Percentiles rank a stretch among this genome's conserved stretches.
Evolutionary conservation across 23 tunicate species (phyloP).

Genomic region (Aplidium turbinatum): DNA sequence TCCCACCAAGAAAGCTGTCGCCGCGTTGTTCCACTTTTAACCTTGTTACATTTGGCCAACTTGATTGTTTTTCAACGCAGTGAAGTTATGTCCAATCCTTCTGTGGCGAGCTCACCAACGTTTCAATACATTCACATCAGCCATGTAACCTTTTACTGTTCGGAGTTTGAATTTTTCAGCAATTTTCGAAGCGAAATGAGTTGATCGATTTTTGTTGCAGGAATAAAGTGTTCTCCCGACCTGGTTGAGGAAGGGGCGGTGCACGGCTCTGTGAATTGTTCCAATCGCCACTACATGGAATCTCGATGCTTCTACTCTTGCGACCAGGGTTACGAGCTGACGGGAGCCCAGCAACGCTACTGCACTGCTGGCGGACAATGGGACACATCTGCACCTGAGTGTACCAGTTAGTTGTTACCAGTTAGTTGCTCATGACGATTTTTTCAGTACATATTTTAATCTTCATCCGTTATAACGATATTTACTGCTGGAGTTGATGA

Average conservation of each 20-base stretch:
- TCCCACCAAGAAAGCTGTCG: too few species aligned
- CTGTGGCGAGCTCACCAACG: too few species aligned
- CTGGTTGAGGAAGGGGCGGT: not conserved
- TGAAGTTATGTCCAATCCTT: too few species aligned
- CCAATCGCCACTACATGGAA: conserved; percentile 44
- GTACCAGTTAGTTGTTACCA: conserved; percentile 39
- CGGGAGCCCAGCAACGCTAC: conserved; percentile 1
- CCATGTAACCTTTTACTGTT: not conserved
- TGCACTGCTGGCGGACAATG: conserved; percentile 55
- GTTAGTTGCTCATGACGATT: too few species aligned
- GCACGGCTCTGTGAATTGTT: conserved; percentile 65
- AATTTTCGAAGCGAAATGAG: not conserved
- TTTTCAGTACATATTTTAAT: too few species aligned
- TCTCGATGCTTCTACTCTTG: conserved; percentile 67
- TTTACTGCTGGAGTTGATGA: too few species aligned
- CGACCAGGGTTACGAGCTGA: conserved; percentile 51
- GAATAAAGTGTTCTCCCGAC: conserved; percentile 54
- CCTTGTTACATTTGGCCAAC: too few species aligned
- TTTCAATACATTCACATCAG: too few species aligned
- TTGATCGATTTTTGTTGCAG: conserved; percentile 38
- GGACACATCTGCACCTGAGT: conserved; percentile 34
- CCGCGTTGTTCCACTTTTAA: too few species aligned
- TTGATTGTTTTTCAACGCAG: too few species aligned
- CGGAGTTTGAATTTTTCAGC: not conserved
- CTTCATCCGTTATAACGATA: too few species aligned